Base-by-base conservation (phyloP, 1,140 invertebrate genomes). In the Hydropsyche tenuis region DNA sequence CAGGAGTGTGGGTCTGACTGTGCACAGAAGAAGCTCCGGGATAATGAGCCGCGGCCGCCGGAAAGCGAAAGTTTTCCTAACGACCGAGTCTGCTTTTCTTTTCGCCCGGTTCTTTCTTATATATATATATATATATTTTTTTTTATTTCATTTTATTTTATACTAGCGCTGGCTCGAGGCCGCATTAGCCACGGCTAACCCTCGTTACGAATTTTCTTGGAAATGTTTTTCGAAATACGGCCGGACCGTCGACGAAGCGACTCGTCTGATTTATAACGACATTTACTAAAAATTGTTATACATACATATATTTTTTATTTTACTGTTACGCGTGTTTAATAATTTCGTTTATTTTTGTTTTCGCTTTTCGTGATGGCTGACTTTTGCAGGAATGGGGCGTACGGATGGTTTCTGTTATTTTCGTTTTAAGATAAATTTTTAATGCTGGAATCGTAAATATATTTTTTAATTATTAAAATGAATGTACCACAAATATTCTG, bases 21-120 rank as follows among this genome's bases (percentile, higher is more conserved):
- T 63, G 60, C 60, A 63, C 9, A 63, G 14, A 16, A 16, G 30
- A 63, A 63, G 25, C 60, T 16, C 11, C 9, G 25, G 60, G 60
- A 63, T 63, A 63, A 63, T 63, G 60, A 63, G 60, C 25, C 60
- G 25, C 25, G 30, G 30, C 60, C 25, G 60, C 12, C 60, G 60
- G 60, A 63, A 63, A 63, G 60, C 25, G 60, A 63, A 63, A 63
- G 60, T 63, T 63, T 63, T 63, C 23, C 11, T 63, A 63, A 27
- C 60, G 60, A 63, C 60, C 25, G 25, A 27, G 25, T 27, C 30
- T 63, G 23, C 60, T 63, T 63, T 42, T 63, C 25, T 42, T 27
- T 63, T 42, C 23, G 23, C 60, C 23, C 11, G 12, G 20, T 63
- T 63, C 18, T 62, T 25, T 27, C 27, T 63, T 37, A 37, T 37